Percentiles rank a stretch among this genome's conserved stretches.
Evolutionary conservation across 2,888 invertebrate genomes (phyloP).

Genomic region (Pheosia gnoma): DNA sequence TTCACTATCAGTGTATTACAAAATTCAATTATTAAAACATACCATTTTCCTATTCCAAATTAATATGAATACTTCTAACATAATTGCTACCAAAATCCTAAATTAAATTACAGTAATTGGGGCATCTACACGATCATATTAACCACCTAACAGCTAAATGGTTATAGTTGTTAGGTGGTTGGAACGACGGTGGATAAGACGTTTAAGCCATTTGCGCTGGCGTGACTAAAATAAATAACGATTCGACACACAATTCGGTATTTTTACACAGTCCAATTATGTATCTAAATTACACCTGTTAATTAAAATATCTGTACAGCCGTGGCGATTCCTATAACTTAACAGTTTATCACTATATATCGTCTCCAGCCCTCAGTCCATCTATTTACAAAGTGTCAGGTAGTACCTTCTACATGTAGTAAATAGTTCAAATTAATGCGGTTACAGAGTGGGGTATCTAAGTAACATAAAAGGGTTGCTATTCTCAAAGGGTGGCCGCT

Average conservation of each 20-base stretch:
- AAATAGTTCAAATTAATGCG: background rate
- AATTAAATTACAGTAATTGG: too few species aligned
- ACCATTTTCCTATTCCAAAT: background rate
- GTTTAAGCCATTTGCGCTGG: background rate
- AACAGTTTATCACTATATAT: background rate
- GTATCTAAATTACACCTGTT: background rate
- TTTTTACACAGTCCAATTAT: background rate
- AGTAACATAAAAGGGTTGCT: slow-evolving; percentile 36
- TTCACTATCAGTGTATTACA: background rate
- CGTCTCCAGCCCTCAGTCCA: background rate
- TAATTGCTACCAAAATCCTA: too few species aligned
- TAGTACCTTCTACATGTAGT: background rate
- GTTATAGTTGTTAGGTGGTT: too few species aligned
- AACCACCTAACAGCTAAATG: too few species aligned
- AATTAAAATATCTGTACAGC: background rate
- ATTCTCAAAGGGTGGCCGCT: slow-evolving; percentile 60
- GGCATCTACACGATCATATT: too few species aligned
- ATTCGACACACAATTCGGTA: background rate
- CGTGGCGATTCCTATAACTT: background rate
- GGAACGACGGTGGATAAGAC: too few species aligned
- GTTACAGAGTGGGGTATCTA: slow-evolving; percentile 35
- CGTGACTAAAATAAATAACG: slow-evolving; percentile 1
- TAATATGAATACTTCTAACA: too few species aligned
- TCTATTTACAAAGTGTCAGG: background rate
- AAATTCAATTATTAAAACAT: background rate